Evolutionary conservation across 2,113 vertebrate genomes (phyloP).

Genomic region (Chauna torquata): DNA sequence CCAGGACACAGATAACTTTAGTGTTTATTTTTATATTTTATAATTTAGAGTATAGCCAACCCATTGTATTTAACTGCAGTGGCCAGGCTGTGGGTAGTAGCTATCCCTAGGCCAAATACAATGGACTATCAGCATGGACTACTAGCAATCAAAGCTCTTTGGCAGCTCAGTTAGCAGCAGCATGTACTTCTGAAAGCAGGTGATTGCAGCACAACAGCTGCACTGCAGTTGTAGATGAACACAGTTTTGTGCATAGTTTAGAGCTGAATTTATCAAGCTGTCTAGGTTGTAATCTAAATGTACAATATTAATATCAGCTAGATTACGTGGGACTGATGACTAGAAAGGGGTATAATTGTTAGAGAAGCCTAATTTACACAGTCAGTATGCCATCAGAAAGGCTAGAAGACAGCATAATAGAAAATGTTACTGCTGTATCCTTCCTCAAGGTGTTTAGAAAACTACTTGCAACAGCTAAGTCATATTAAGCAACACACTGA

Average conservation of each 20-base stretch:
- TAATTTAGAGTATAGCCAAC: neutral
- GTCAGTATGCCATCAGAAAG: neutral
- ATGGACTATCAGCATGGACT: neutral
- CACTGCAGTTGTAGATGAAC: neutral
- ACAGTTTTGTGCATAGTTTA: neutral
- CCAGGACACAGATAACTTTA: constrained; percentile 10
- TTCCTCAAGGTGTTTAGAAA: neutral
- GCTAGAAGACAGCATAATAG: neutral
- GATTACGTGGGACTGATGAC: neutral
- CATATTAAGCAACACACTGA: neutral
- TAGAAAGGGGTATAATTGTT: neutral
- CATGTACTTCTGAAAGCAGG: neutral
- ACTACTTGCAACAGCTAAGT: neutral
- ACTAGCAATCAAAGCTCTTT: neutral
- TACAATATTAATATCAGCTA: neutral
- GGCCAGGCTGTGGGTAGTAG: neutral
- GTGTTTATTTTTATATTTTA: constrained; percentile 37
- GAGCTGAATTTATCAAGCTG: neutral
- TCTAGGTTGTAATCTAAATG: neutral
- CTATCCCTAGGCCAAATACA: neutral
- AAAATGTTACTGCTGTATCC: neutral
- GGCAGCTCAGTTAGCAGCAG: neutral
- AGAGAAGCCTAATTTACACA: neutral
- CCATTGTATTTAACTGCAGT: neutral
- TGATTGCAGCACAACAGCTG: neutral